Evolutionary conservation across 2,113 vertebrate species (phyloP).

Genomic region (Cranoglanis bouderius): DNA sequence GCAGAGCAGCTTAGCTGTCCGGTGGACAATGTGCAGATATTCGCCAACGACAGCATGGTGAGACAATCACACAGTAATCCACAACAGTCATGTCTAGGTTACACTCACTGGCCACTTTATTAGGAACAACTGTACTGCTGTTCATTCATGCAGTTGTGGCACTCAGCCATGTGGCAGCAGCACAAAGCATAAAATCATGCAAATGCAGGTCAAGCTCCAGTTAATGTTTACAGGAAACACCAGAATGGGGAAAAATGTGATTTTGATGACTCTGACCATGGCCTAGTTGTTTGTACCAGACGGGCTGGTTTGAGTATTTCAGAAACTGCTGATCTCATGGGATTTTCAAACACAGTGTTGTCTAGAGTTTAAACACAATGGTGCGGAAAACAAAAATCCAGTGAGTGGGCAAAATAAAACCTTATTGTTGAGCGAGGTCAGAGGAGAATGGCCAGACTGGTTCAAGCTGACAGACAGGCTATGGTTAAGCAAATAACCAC

Average conservation of each 20-base stretch:
- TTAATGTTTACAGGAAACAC: background rate
- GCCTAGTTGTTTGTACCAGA: background rate
- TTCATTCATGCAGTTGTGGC: background rate
- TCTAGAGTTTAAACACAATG: background rate
- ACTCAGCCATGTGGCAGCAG: background rate
- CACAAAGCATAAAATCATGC: background rate
- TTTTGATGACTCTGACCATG: too few relatives aligned
- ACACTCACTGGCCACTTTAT: background rate
- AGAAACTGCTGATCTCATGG: background rate
- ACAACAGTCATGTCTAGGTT: background rate
- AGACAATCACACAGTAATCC: slow-evolving; percentile 56
- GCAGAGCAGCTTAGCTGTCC: slow-evolving; percentile 94
- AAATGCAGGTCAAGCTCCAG: background rate
- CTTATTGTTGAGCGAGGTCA: background rate
- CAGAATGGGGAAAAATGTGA: background rate
- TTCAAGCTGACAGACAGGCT: background rate
- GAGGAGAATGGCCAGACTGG: background rate
- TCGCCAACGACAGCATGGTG: slow-evolving; percentile 97
- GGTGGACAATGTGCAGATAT: slow-evolving; percentile 97
- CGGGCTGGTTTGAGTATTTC: background rate
- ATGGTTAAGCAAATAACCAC: background rate
- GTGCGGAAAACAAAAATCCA: background rate
- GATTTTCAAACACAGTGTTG: background rate
- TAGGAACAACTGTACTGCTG: background rate
- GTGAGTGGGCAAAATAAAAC: background rate